Conservation (phyloP, 2,888 invertebrate species). For the Nebria salina region DNA sequence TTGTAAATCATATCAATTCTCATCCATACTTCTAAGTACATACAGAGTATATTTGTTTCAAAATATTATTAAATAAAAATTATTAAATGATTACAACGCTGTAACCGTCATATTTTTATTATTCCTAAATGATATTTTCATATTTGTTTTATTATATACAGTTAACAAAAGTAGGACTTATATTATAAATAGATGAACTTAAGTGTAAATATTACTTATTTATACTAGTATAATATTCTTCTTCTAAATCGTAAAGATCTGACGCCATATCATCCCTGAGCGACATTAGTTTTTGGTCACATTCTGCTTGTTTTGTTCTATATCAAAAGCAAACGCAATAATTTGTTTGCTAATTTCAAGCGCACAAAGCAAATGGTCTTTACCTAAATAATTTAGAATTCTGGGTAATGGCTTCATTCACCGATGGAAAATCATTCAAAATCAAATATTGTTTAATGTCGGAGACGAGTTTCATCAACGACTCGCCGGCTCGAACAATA, state of each 20-base stretch:
- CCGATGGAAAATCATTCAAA: constrained; percentile 97
- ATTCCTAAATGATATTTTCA: no score
- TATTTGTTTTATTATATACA: background rate
- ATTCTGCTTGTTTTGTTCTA: constrained; percentile 88
- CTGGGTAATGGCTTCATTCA: constrained; percentile 96
- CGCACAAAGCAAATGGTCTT: background rate
- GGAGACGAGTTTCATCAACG: constrained; percentile 95
- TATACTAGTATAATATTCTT: constrained; percentile 90
- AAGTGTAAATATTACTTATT: constrained; percentile 68
- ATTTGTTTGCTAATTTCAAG: constrained; percentile 19
- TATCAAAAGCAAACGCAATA: constrained; percentile 9
- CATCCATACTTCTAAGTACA: background rate
- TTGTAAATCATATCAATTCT: background rate
- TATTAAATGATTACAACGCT: no score
- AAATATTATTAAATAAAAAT: no score
- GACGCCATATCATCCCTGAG: constrained; percentile 94
- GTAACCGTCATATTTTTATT: no score
- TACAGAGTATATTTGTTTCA: background rate
- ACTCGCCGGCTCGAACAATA: constrained; percentile 96
- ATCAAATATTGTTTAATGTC: constrained; percentile 98
- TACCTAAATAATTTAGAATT: constrained; percentile 84
- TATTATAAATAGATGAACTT: constrained; percentile 3
- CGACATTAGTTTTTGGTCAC: constrained; percentile 92
- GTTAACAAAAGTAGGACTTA: background rate
- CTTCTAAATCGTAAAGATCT: constrained; percentile 91